These are phyloP conservation scores for Rhingia rostrata DNA, from an alignment of 2,888 invertebrate species.

Conservation along the genomic window DNA sequence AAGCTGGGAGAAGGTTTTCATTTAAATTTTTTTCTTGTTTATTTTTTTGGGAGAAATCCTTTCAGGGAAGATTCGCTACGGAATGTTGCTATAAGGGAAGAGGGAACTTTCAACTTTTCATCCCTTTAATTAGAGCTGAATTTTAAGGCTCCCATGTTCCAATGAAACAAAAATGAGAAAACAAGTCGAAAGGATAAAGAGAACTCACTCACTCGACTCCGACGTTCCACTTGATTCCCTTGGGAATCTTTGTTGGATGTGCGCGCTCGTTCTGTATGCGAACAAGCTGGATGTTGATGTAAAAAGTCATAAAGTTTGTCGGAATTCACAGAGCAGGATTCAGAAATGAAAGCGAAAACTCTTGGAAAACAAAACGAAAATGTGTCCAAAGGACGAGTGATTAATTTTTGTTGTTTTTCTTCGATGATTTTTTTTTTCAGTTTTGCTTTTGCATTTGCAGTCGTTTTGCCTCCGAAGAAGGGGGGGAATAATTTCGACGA, in stretches of 20 bases:
- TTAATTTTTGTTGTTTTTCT: conserved; percentile 64
- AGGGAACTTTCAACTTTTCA: conserved; percentile 55
- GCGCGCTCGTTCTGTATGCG: conserved; percentile 29
- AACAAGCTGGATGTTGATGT: conserved; percentile 54
- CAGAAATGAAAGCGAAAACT: conserved; percentile 63
- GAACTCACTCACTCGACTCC: conserved; percentile 45
- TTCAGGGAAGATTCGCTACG: conserved; percentile 56
- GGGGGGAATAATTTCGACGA: conserved; percentile 66
- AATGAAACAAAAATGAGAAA: conserved; percentile 11
- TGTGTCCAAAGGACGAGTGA: conserved; percentile 72
- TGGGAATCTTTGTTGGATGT: conserved; percentile 56
- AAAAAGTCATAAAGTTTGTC: conserved; percentile 70
- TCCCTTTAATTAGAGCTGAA: conserved; percentile 72
- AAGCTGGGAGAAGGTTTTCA: neutral
- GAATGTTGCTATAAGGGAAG: conserved; percentile 29
- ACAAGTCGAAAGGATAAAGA: conserved; percentile 39
- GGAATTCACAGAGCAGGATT: conserved; percentile 55
- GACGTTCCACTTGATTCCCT: conserved; percentile 56
- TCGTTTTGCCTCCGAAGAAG: conserved; percentile 14
- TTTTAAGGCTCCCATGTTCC: conserved; percentile 58
- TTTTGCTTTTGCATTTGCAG: conserved; percentile 6
- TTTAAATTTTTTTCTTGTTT: neutral
- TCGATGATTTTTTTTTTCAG: conserved; percentile 18
- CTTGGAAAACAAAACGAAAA: conserved; percentile 68
- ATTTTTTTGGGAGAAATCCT: conserved; percentile 33